Base-by-base conservation (phyloP, 2,888 invertebrate species). In the Acanthopleura granulata region DNA sequence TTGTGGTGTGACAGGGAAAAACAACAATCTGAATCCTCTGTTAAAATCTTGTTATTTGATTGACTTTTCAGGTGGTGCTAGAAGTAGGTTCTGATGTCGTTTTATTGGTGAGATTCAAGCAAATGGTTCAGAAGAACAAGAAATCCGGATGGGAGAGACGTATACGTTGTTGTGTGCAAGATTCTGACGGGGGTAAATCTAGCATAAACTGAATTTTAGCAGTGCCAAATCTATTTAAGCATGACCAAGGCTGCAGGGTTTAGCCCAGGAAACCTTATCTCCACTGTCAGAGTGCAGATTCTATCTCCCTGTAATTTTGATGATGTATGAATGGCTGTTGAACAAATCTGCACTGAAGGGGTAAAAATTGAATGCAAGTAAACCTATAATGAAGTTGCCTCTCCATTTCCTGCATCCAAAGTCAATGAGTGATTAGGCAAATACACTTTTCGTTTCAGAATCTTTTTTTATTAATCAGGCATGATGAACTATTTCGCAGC, bases 61-160 rank as follows among this genome's bases (percentile, higher is more conserved):
- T 12, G 12, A 22, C 1, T 50, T 75, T 81, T 11, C 72, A 87
- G 87, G 79, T 85, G 15, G 82, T 81, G 62, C 78, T 88, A 73
- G 80, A 80, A 62, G 81, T 83, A 18, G 79, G 76, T 27, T 79
- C 77, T 62, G 81, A 80, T 11, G 80, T 80, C 0, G 81, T 81
- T 49, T 78, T 89, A 77, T 69, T 80, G 30, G 80, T 89, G 6
- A 78, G 79, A 30, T 81, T 89, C 76, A 84, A 84, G 16, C 83
- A 82, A 72, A 85, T 84, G 82, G 81, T 85, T 14, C 88, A 89
- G 81, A 89, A 88, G 76, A 89, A 87, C 76, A 88, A 85, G 76
- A 84, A 83, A 74, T 87, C 88, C 0, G 88, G 88, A 9, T 89
- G 84, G 85, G 85, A 88, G 77, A 82, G 87, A 73, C 76, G 84